phyloP scores from a whole-genome alignment of 2,888 invertebrate genomes.

The Hypomecis atomaria region DNA sequence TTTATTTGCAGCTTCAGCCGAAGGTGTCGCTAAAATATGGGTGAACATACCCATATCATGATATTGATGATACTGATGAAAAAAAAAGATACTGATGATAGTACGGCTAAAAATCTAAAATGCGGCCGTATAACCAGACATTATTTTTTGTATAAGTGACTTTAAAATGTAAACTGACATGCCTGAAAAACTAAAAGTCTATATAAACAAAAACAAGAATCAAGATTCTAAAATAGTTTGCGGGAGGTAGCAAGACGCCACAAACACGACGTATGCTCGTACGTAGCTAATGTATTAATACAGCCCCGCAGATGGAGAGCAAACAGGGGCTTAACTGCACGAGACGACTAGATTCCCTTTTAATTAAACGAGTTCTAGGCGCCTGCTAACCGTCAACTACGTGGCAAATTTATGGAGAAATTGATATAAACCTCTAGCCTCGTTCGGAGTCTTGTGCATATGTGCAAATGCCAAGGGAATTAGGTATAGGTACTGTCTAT shows the following conservation, averaged over 20 bases:
- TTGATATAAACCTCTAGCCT: slow-evolving; percentile 37
- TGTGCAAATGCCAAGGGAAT: slow-evolving; percentile 1
- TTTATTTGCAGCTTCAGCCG: too few species aligned
- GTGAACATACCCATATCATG: too few species aligned
- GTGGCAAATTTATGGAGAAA: slow-evolving; percentile 52
- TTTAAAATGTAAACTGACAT: too few species aligned
- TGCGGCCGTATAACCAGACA: too few species aligned
- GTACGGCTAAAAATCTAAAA: too few species aligned
- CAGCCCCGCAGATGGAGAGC: slow-evolving; percentile 62
- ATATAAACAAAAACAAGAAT: neutral
- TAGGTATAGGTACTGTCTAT: neutral
- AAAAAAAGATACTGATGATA: too few species aligned
- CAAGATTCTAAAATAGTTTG: slow-evolving; percentile 1
- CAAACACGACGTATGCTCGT: slow-evolving; percentile 15
- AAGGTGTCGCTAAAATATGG: too few species aligned
- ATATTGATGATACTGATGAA: too few species aligned
- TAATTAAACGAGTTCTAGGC: slow-evolving; percentile 75
- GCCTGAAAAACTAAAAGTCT: neutral
- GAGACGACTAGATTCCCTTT: slow-evolving; percentile 72
- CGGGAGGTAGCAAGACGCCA: neutral
- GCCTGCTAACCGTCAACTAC: slow-evolving; percentile 44
- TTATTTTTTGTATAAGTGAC: too few species aligned
- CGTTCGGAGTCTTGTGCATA: slow-evolving; percentile 9
- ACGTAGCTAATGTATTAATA: slow-evolving; percentile 56
- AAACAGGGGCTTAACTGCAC: slow-evolving; percentile 72